A percentile compares a stretch with the other conserved stretches of the same genome.
Evolutionary conservation across 2,113 vertebrate genomes (phyloP).

Genomic region (Hydrolagus affinis): DNA sequence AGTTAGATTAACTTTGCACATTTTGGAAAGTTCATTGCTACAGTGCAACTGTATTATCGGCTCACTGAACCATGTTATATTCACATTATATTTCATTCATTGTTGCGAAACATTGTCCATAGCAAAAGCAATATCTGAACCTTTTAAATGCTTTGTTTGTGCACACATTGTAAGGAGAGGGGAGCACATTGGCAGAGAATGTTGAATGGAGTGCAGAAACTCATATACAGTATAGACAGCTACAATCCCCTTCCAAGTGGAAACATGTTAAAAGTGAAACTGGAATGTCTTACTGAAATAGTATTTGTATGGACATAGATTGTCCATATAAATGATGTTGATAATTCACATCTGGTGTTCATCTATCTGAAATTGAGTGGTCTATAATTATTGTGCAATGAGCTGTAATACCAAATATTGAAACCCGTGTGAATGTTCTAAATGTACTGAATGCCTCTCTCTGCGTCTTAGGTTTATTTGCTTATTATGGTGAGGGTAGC

Average conservation of each 20-base stretch:
- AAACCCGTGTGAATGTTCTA: not conserved
- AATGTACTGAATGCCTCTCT: not conserved
- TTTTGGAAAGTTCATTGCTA: too few species aligned
- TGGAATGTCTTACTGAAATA: not conserved
- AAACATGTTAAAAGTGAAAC: not conserved
- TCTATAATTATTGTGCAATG: not conserved
- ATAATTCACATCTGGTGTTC: not conserved
- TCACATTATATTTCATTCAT: not conserved
- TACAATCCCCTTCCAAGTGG: not conserved
- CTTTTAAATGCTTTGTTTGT: not conserved
- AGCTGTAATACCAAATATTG: not conserved
- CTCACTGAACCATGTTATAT: not conserved
- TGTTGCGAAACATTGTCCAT: not conserved
- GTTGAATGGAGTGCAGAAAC: not conserved
- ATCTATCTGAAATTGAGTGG: not conserved
- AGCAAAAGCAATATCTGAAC: not conserved
- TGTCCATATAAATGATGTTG: not conserved
- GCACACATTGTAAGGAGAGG: not conserved
- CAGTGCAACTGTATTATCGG: too few species aligned
- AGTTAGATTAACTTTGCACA: too few species aligned
- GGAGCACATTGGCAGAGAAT: not conserved
- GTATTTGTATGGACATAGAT: not conserved
- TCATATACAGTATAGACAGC: not conserved
- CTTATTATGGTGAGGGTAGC: not conserved
- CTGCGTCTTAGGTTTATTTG: not conserved